Conservation (phyloP, 2,888 invertebrate genomes). For the Agriopis marginaria region DNA sequence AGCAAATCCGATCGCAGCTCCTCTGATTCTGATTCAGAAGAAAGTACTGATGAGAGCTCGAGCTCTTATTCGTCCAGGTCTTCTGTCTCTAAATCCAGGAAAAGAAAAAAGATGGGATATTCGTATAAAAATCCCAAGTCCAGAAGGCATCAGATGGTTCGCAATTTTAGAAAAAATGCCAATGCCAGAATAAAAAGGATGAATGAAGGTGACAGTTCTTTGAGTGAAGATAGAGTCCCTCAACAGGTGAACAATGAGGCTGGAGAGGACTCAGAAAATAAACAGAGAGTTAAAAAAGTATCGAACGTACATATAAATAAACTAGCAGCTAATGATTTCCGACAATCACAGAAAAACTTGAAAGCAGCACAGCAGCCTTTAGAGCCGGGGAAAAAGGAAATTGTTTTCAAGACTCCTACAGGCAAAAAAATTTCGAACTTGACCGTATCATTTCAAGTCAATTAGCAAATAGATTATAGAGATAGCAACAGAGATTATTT, state of each 20-base stretch:
- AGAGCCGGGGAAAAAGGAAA: constrained; percentile 17
- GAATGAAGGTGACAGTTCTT: background rate
- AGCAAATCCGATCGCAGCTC: background rate
- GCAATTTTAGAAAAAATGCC: background rate
- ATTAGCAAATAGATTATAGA: background rate
- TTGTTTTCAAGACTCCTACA: constrained; percentile 9
- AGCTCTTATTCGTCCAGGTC: constrained; percentile 1
- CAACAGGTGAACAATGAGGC: background rate
- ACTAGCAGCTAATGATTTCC: background rate
- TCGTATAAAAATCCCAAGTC: background rate
- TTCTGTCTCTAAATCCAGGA: background rate
- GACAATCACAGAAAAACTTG: background rate
- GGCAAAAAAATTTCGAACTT: constrained; percentile 21
- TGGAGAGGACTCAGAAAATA: background rate
- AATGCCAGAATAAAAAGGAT: constrained; percentile 1
- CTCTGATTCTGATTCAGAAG: background rate
- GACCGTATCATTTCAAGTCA: constrained; percentile 24
- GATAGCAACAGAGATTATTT: background rate
- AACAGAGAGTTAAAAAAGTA: constrained; percentile 9
- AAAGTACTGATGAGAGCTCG: background rate
- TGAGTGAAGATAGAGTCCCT: background rate
- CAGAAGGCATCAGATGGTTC: background rate
- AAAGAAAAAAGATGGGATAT: constrained; percentile 20
- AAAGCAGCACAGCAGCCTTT: background rate
- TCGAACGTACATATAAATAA: constrained; percentile 1